Evolutionary conservation across 1,140 invertebrate genomes (phyloP), one percentile per base, ranked within the genome.

Genomic region (Vanessa atalanta): DNA sequence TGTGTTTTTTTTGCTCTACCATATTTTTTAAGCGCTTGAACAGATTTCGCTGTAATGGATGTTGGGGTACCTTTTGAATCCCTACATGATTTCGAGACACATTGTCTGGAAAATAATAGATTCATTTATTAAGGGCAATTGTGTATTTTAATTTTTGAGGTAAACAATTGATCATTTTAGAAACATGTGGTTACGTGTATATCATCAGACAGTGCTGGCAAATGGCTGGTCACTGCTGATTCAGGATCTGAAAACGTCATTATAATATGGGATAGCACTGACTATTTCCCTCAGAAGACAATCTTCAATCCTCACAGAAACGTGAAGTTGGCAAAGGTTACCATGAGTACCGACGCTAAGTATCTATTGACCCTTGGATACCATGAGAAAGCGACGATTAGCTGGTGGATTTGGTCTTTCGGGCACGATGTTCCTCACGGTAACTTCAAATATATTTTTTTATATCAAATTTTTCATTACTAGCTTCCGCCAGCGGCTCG

Each of bases 331-430:
- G 75, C 88, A 0, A 88, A 92, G 31, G 83, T 94, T 3, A 83
- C 83, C n/a, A 78, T 95, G 4, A 95, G 94, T 80, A 83, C 83
- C 1, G 91, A 94, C 77, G 94, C 93, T 1, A 94, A 93, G 73
- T 94, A 94, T 63, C 76, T 95, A 12, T 82, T 95, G 0, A 94
- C 94, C 0, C 71, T 95, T 65, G 93, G 90, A 4, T 91, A 93
- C 69, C 85, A 88, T 68, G 85, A 85, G 7, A 84, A 79, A 70
- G 91, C 91, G 60, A 83, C 79, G 0, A 82, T 95, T 0, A 81
- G 93, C 48, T 93, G 94, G 81, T 95, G 95, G 94, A 83, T 94
- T 13, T 95, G 94, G 94, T 94, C 93, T 7, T 87, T 82, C 20
- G 93, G 93, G 16, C 79, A 77, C 43, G 86, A 94, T 47, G 72